Percentiles rank a stretch among this genome's conserved stretches.
These are phyloP conservation scores for Chlorops oryzae DNA, from an alignment of 1,140 invertebrate genomes.

Conservation along the genomic window DNA sequence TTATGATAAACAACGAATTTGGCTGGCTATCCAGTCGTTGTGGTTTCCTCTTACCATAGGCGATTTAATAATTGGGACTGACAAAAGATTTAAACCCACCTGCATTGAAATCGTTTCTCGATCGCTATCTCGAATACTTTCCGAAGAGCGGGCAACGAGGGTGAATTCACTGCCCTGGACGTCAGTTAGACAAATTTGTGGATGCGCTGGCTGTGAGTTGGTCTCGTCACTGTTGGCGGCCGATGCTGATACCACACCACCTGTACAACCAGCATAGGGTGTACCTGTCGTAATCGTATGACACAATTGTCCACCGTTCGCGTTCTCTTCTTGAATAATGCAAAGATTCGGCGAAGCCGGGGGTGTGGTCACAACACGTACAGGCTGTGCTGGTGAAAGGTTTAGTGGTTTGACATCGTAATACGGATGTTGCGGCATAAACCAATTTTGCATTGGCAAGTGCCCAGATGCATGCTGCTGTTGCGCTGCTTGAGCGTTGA, in stretches of 20 bases:
- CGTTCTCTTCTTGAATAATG: constrained; percentile 78
- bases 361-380: constrained; percentile 41
- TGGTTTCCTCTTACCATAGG: too few species aligned
- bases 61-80: too few species aligned
- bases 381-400: constrained; percentile 53
- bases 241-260: constrained; percentile 20
- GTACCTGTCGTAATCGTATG: constrained; percentile 39
- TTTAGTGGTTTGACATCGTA: constrained; percentile 52
- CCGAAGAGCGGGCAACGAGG: constrained; percentile 62
- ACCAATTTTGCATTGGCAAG: constrained; percentile 29
- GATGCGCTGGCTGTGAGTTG: constrained; percentile 50
- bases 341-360: constrained; percentile 59
- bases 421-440: constrained; percentile 42
- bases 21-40: too few species aligned
- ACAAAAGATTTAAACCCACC: constrained; percentile 26
- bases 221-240: constrained; percentile 18
- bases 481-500: constrained; percentile 13
- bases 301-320: constrained; percentile 37
- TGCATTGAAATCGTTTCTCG: constrained; percentile 46
- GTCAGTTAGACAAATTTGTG: constrained; percentile 87
- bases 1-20: too few species aligned
- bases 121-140: constrained; percentile 58
- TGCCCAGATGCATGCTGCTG: constrained; percentile 20
- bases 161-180: constrained; percentile 78
- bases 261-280: constrained; percentile 35